Evolutionary conservation across 2,888 invertebrate species (phyloP).

Genomic region (Drosophila setosimentum): DNA sequence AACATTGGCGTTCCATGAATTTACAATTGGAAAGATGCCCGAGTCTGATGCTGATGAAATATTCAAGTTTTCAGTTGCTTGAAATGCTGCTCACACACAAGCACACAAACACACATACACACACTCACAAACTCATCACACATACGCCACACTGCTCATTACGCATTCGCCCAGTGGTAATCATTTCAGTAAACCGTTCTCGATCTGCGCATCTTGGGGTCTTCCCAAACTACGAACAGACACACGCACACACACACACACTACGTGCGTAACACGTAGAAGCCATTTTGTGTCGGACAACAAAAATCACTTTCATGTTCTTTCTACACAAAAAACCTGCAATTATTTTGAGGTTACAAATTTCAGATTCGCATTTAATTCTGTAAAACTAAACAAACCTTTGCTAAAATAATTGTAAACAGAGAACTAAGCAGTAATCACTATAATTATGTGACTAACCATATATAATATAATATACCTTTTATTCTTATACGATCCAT

Average conservation of each 20-base stretch:
- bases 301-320: not conserved
- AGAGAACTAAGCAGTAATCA: not conserved
- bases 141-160: conserved; percentile 72
- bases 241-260: not conserved
- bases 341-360: not conserved
- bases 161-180: conserved; percentile 71
- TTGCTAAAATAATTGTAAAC: not conserved
- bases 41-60: conserved; percentile 31
- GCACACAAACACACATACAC: not conserved
- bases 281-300: conserved; percentile 46
- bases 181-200: conserved; percentile 76
- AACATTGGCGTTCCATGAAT: conserved; percentile 21
- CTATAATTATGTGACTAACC: not conserved
- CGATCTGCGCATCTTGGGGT: conserved; percentile 55
- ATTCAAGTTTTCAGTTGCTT: conserved; percentile 20
- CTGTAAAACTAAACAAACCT: not conserved
- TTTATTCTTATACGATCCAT: not conserved
- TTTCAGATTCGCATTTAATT: not conserved
- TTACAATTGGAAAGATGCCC: conserved; percentile 35
- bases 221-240: not conserved
- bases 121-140: conserved; percentile 34
- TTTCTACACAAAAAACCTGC: not conserved
- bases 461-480: not conserved
- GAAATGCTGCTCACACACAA: conserved; percentile 1
- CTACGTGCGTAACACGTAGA: not conserved